These are phyloP conservation scores for Pycnomerus fuliginosus DNA, from an alignment of 2,888 invertebrate species.

Conservation along the genomic window DNA sequence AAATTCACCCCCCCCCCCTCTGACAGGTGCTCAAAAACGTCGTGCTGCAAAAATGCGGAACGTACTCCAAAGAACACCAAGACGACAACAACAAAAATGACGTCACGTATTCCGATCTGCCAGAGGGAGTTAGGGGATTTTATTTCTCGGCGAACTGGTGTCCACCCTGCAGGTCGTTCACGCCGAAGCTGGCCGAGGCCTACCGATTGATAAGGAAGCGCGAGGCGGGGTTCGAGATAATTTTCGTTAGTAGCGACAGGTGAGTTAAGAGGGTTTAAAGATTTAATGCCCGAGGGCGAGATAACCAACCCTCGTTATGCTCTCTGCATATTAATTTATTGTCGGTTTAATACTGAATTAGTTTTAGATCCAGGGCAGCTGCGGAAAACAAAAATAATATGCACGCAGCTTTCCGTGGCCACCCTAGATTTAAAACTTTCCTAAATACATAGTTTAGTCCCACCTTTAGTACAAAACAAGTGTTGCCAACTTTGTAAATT, in stretches of 20 bases:
- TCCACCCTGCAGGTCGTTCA: slow-evolving; percentile 83
- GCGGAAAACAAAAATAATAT: too few species aligned
- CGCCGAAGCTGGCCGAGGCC: slow-evolving; percentile 73
- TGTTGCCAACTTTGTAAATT: too few species aligned
- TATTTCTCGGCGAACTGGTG: slow-evolving; percentile 92
- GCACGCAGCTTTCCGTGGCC: too few species aligned
- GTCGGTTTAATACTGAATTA: too few species aligned
- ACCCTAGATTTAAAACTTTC: too few species aligned
- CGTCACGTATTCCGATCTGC: slow-evolving; percentile 58
- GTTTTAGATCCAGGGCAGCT: too few species aligned
- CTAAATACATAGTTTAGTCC: too few species aligned
- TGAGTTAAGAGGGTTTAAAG: slow-evolving; percentile 47
- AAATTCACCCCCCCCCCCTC: too few species aligned
- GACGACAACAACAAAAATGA: slow-evolving; percentile 29
- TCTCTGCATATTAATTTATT: too few species aligned
- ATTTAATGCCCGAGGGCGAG: slow-evolving; percentile 25
- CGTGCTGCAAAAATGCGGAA: slow-evolving; percentile 46
- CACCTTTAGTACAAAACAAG: too few species aligned
- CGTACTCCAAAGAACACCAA: slow-evolving; percentile 43
- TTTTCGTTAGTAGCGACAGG: slow-evolving; percentile 86
- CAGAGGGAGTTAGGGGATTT: slow-evolving; percentile 69
- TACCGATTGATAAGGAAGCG: slow-evolving; percentile 69
- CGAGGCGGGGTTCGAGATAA: slow-evolving; percentile 73
- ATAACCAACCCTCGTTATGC: too few species aligned
- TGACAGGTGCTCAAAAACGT: slow-evolving; percentile 55